Conservation (phyloP, 2,797 vertebrate species). For the Babyrousa celebensis region DNA sequence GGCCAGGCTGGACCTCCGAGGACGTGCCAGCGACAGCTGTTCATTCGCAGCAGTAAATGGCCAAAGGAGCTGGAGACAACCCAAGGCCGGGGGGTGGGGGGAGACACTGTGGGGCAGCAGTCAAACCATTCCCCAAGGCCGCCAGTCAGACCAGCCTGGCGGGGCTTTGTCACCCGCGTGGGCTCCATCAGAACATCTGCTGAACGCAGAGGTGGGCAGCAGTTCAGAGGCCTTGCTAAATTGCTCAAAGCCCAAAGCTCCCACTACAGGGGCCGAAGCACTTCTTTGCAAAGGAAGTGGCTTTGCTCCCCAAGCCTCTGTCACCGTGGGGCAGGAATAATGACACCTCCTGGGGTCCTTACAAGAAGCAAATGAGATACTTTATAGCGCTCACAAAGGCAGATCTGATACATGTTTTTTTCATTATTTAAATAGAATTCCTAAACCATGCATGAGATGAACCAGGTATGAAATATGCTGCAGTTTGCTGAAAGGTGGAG, state of each 20-base stretch:
- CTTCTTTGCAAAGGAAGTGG: background rate
- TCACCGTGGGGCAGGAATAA: background rate
- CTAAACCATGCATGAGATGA: background rate
- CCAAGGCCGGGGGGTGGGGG: background rate
- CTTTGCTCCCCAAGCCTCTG: background rate
- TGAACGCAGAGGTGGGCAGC: fast-evolving
- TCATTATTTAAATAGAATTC: background rate
- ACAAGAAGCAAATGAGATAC: background rate
- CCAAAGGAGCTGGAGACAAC: background rate
- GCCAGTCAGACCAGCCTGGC: background rate
- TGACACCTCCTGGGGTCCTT: fast-evolving
- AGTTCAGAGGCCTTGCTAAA: fast-evolving
- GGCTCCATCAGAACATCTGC: background rate
- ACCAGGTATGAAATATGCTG: background rate
- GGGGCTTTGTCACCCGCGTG: too few species aligned
- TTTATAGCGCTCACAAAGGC: background rate
- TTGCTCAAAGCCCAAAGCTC: background rate
- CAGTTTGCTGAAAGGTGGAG: too few species aligned
- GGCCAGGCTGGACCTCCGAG: background rate
- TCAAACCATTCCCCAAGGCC: fast-evolving
- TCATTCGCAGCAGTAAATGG: background rate
- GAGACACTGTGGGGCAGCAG: fast-evolving
- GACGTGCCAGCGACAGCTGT: background rate
- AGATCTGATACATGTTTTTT: too few species aligned
- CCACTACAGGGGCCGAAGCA: background rate